Evolutionary conservation across 2,113 vertebrate species (phyloP), one percentile per base, ranked within the genome.

Genomic region (Protobothrops mucrosquamatus): DNA sequence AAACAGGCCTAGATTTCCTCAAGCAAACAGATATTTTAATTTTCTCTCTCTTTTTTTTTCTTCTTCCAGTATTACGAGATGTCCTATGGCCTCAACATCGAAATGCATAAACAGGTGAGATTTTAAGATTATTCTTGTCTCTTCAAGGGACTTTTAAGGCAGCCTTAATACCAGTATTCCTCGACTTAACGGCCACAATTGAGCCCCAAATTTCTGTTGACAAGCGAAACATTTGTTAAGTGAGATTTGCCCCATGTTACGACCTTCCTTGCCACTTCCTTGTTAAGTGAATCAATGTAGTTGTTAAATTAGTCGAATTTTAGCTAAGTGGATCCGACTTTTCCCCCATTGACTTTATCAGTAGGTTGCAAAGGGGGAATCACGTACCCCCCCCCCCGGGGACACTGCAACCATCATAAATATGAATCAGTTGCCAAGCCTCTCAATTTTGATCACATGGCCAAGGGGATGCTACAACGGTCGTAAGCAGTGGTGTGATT

Each of bases 51-150:
- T 48, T 2, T 24, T 2, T 87, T 46, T 11, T 46, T 48, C n/a
- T 52, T 14, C 22, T 39, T 90, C 0, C 96, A 99, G 99, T 99
- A 99, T 96, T 99, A 99, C 18, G 99, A 99, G 98, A 99, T 99
- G 99, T 99, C 99, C 92, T 99, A 99, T 0, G 99, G 99, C 88
- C 97, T 99, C 95, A 99, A 99, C 91, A 99, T 99, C 69, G 99
- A 99, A 97, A 99, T 99, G 99, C 99, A 99, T 98, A 99, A 99
- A 97, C 99, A 99, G 99, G 99, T 99, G 96, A 89, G 96, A 64
- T 29, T 26, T 46, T 43, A 39, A 81, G 2, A 9, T 39, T 8
- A 39, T 81, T 39, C 15, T 81, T 3, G n/a, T 81, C 34, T 39
- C 69, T 39, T 15, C n/a, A 0, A 6, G 34, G 69, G 18, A 8